Evolutionary conservation across 1,140 invertebrate genomes (phyloP), one percentile per base, ranked within the genome.

Genomic region (Drosophila persimilis): DNA sequence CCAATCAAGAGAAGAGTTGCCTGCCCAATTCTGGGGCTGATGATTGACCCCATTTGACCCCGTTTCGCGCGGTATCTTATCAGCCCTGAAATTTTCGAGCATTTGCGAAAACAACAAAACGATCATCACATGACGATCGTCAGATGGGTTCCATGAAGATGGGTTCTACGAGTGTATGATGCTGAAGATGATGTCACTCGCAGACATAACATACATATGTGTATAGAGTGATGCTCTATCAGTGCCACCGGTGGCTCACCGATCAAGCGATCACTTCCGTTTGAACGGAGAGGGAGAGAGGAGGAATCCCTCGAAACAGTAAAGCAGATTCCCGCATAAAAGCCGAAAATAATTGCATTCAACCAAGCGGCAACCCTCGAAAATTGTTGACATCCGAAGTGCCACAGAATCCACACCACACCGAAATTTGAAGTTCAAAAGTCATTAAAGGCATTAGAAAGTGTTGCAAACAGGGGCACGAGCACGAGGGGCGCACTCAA

Each of bases 371-470:
- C 35, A 39, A 39, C 35, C 35, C 35, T 39, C 6, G 51, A 13
- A 46, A 73, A 76, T 67, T 56, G 54, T 20, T 77, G 60, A 80
- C 73, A 73, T 61, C 60, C 73, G 61, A 57, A 39, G 46, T 13
- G 43, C 24, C 45, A 48, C 31, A 65, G 46, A 31, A 17, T 9
- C 50, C 54, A 39, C 43, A 73, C 50, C 54, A 39, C 43, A 73
- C 48, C 51, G 56, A 55, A 55, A 66, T 39, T 13, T 39, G 35
- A 78, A 53, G 9, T 72, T 20, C 11, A 43, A 60, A 63, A 64
- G 45, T 73, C 73, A 80, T 80, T 73, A 71, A 63, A 54, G 26
- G 60, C 79, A 74, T 74, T 77, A 74, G 79, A 83, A 81, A 81
- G 79, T 81, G 78, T 81, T 73, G 59, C 78, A 65, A 73, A 62